Evolutionary conservation across 2,888 invertebrate genomes (phyloP), one percentile per base, ranked within the genome.

Genomic region (Ormyrus rosae): DNA sequence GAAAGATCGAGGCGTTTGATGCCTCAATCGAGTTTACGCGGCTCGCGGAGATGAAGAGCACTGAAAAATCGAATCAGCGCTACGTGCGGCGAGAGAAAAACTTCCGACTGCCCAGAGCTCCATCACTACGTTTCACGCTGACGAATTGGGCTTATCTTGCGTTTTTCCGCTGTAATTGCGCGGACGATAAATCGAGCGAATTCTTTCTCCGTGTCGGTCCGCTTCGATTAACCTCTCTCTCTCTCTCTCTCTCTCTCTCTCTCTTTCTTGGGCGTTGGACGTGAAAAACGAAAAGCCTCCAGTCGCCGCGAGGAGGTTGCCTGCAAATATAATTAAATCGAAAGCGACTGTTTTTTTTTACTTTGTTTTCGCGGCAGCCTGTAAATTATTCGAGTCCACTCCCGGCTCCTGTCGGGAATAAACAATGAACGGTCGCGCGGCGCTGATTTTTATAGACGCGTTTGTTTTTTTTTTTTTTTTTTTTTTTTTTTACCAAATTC

Each of bases 111-210:
- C 8, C 58, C 58, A 34, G 50, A 11, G 55, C 50, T 67, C 63
- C 56, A 68, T 67, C 63, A 60, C 64, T 19, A 48, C 72, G 63
- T 34, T 34, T 69, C 80, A 77, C 80, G 74, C 80, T 80, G 82
- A 82, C 82, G 77, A 76, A 82, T 80, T 80, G 77, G 71, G 73
- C 70, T 80, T 77, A 82, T 76, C 80, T 77, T 69, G 70, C 80
- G 61, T 69, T 76, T 82, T 77, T 73, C 72, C 76, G 50, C 58
- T 53, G 76, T 65, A 80, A 73, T 76, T 80, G 73, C 69, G 11
- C 71, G 46, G n/a, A 46, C 72, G 79, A 79, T 82, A 76, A 82
- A 82, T 82, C 67, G 64, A 61, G 77, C 76, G 19, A 7, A 19
- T 69, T 13, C 13, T 13, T 13, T 13, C 13, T 13, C 13, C 13